Base-by-base conservation (phyloP, 30 jellyfish, hydroid and myxozoan species). In the Cassiopea xamachana region DNA sequence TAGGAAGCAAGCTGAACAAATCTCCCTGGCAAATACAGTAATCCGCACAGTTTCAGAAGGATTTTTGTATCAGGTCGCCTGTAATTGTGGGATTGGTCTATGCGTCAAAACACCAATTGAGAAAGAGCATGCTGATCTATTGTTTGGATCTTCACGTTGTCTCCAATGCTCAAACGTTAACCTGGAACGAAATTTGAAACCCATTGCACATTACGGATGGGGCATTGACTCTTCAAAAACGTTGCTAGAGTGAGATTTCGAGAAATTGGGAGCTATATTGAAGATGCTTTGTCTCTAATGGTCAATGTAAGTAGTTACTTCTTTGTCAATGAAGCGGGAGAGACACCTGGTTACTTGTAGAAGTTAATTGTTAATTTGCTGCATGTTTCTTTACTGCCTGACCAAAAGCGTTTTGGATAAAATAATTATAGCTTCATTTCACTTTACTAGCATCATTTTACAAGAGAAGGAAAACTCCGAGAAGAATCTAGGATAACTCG, bases 11-110 rank as follows among this genome's bases (percentile, higher is more conserved):
- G 69, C 71, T 69, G 16, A 4, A 49, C 51, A 48, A 75, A 78
- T 78, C 87, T 43, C 87, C 75, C 87, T 51, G 27, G 75, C 87
- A 78, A 78, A 78, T 60, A 78, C 49, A 69, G 5, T 78, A 78
- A 78, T 69, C 87, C 71, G 15, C 55, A 19, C 51, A 12, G 50
- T 71, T 71, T 10, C 50, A 2, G 46, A 82, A 62, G 83, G 90
- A 82, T 82, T 82, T 82, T 46, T 55, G 75, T 68, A 60, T 68
- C 73, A 58, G 68, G 90, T 70, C 80, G 58, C 18, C 8, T 46
- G 73, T 82, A 82, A 82, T 82, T 82, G 71, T 46, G 87, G 71
- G 50, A 48, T 55, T 78, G 87, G 87, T 48, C 49, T 60, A 49
- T 48, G 87, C 71, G 87, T 49, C 87, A 78, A 78, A 78, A 60